Conservation (phyloP, 1,140 invertebrate genomes). For the Diabrotica undecimpunctata region DNA sequence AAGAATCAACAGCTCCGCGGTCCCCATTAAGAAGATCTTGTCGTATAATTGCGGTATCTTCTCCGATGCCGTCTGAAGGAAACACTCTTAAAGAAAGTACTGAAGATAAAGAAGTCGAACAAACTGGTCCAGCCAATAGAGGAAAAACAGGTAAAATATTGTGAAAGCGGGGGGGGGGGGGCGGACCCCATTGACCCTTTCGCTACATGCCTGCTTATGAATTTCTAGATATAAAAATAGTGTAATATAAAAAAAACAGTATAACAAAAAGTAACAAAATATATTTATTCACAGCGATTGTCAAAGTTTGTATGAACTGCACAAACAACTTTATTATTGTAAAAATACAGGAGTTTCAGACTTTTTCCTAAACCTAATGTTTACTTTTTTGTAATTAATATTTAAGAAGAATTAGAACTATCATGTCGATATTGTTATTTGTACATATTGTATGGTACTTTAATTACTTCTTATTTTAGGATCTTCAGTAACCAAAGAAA, state of each 20-base stretch:
- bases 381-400: neutral
- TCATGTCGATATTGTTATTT: neutral
- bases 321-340: no score
- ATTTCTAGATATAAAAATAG: no score
- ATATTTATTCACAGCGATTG: no score
- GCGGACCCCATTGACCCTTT: no score
- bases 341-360: no score
- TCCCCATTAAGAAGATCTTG: slow-evolving; percentile 14
- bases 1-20: slow-evolving; percentile 3
- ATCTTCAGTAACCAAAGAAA: slow-evolving; percentile 11
- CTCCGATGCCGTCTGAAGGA: neutral
- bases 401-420: neutral
- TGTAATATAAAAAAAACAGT: no score
- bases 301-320: no score
- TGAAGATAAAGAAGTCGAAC: slow-evolving; percentile 5
- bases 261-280: no score
- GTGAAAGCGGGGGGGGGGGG: no score
- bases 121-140: slow-evolving; percentile 1
- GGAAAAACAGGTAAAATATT: slow-evolving; percentile 10
- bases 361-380: neutral
- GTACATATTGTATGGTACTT: neutral
- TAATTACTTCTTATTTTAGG: slow-evolving; percentile 7
- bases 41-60: slow-evolving; percentile 12
- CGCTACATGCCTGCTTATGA: no score
- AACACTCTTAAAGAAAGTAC: neutral